phyloP scores from a whole-genome alignment of 1,140 invertebrate species.

The Rhyacophila brunnea region DNA sequence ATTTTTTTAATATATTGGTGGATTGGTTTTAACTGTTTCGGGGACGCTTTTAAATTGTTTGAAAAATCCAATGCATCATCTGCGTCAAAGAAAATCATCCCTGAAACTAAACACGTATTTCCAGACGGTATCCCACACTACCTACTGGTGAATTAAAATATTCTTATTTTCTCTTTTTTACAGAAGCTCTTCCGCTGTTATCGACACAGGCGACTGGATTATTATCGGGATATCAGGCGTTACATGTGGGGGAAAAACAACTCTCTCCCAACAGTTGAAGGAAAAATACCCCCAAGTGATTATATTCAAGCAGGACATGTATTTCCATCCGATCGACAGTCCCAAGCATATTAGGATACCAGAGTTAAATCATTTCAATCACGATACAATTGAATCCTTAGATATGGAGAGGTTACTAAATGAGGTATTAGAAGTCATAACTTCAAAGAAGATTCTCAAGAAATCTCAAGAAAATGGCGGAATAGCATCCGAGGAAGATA shows the following conservation, averaged over 20 bases:
- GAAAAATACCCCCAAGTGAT: slow-evolving; percentile 39
- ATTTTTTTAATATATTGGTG: no score
- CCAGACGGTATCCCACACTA: no score
- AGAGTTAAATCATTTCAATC: slow-evolving; percentile 63
- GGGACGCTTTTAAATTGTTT: no score
- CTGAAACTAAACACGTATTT: no score
- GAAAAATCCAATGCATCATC: no score
- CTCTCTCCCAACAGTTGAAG: slow-evolving; percentile 60
- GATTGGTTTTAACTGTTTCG: no score
- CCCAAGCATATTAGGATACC: slow-evolving; percentile 53
- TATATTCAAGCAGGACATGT: slow-evolving; percentile 61
- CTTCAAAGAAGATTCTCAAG: slow-evolving; percentile 13
- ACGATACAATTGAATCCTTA: slow-evolving; percentile 60
- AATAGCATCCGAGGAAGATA: not conserved
- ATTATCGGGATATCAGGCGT: slow-evolving; percentile 73
- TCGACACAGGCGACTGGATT: slow-evolving; percentile 54
- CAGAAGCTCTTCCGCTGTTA: no score
- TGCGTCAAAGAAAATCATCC: no score
- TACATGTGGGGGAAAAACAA: slow-evolving; percentile 79
- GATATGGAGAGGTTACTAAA: slow-evolving; percentile 61
- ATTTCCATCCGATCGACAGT: slow-evolving; percentile 58
- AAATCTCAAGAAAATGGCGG: no score
- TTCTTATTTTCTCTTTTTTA: no score
- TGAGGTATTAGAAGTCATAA: slow-evolving; percentile 47
- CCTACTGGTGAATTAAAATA: no score